A percentile compares a stretch with the other conserved stretches of the same genome.
phyloP scores from a whole-genome alignment of 2,888 invertebrate species.

The Perdita meconis region DNA sequence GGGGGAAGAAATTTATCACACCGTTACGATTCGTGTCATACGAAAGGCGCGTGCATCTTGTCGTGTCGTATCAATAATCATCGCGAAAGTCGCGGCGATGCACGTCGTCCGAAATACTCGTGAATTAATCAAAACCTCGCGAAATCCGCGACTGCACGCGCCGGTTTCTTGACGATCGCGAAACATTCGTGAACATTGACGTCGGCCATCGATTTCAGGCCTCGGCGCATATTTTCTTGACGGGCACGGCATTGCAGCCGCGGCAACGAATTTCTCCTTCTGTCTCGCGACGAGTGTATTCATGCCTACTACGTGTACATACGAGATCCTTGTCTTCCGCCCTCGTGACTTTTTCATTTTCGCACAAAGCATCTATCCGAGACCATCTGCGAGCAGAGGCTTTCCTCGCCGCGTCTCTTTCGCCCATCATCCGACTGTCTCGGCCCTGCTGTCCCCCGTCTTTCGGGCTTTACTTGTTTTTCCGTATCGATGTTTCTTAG shows the following conservation, averaged over 20 bases:
- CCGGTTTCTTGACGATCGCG: background rate
- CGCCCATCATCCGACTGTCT: background rate
- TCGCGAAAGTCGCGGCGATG: background rate
- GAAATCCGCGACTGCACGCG: background rate
- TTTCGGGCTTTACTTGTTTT: conserved; percentile 19
- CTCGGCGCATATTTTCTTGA: conserved; percentile 57
- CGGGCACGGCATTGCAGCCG: conserved; percentile 53
- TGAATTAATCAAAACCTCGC: background rate
- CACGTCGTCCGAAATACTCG: background rate
- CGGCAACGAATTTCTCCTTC: conserved; percentile 60
- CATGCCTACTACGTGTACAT: conserved; percentile 50
- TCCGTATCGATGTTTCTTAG: conserved; percentile 34
- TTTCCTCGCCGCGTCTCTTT: conserved; percentile 7
- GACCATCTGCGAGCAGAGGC: conserved; percentile 62
- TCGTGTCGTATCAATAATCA: conserved; percentile 10
- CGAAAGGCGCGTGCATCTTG: too few species aligned
- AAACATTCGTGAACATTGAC: conserved; percentile 46
- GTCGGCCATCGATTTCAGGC: conserved; percentile 61
- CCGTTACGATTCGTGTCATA: too few species aligned
- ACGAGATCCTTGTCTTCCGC: conserved; percentile 69
- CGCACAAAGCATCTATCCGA: conserved; percentile 73
- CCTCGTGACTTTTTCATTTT: conserved; percentile 76
- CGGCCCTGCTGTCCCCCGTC: background rate
- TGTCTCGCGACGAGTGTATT: conserved; percentile 44
- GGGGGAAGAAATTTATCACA: too few species aligned